Evolutionary conservation across 2,888 invertebrate species (phyloP), one percentile per base, ranked within the genome.

Genomic region (Leptarthrus brevirostris): DNA sequence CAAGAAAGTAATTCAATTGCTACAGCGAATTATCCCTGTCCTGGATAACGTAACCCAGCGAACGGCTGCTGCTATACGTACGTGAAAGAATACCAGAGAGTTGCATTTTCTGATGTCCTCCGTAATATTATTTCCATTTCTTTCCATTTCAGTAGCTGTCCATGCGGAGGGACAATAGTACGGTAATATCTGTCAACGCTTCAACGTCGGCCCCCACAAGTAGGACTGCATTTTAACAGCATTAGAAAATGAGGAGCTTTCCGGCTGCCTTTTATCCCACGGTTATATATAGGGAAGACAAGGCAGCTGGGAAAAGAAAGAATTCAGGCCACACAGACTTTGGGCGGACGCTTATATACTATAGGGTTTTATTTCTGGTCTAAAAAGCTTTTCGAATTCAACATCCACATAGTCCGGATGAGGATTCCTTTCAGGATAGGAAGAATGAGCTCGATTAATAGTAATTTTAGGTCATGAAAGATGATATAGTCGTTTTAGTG

Each of bases 1-100:
- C 26, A 6, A 26, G 24, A n/a, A 36, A 36, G 20, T 61, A 61
- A 61, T 61, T 61, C 58, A 61, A 61, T 61, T 61, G 58, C 58
- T 61, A 36, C 58, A 36, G 58, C 6, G 30, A 61, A 61, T 61
- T 61, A 61, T 61, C 14, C 58, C 10, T 10, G 34, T 36, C 36
- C 54, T 20, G 53, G 22, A 18, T 53, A 53, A 6, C 22, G 20
- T 22, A 53, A 12, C 18, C 6, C 18, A 22, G 53, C 18, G 14
- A 18, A 20, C 18, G 5, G 6, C 24, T 26, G 30, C 18, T 26
- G 54, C 30, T n/a, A 18, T 0, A 30, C 16, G 54, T 54, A 26
- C n/a, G 6, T n/a, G 14, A 10, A 1, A 24, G 6, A 12, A 22
- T 5, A 54, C 40, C n/a, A 6, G 40, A n/a, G 12, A 54, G 30